phyloP scores from a whole-genome alignment of 2,888 invertebrate species.

The Dasysyrphus tricinctus region DNA sequence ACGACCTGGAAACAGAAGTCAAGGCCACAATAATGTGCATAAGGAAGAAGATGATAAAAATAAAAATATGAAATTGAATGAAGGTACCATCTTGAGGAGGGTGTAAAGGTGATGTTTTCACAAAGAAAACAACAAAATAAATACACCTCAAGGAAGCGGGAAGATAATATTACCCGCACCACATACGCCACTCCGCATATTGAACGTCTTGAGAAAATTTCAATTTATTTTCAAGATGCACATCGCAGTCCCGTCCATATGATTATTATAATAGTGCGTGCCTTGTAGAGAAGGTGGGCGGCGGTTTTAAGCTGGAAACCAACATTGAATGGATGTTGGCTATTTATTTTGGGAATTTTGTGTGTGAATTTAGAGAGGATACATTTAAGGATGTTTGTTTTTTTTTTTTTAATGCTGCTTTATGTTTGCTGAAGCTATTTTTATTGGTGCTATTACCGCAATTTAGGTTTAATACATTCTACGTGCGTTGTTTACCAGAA shows the following conservation, averaged over 20 bases:
- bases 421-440: not conserved
- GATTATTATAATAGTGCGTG: conserved; percentile 1
- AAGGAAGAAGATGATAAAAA: conserved; percentile 16
- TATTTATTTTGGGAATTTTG: conserved; percentile 12
- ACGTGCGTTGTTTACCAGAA: conserved; percentile 7
- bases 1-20: conserved; percentile 21
- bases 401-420: not conserved
- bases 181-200: not conserved
- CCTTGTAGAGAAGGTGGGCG: not conserved
- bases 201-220: conserved; percentile 25
- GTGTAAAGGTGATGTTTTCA: conserved; percentile 22
- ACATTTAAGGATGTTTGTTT: not conserved
- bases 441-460: not conserved
- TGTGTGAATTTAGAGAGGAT: not conserved
- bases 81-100: conserved; percentile 5
- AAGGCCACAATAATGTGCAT: conserved; percentile 23
- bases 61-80: conserved; percentile 38
- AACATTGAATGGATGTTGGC: conserved; percentile 22
- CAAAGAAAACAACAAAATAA: not conserved
- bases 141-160: not conserved
- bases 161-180: conserved; percentile 2
- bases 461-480: not conserved
- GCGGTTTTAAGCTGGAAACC: not conserved
- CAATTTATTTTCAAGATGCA: conserved; percentile 40
- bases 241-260: not conserved